These are phyloP conservation scores for Carcharodon carcharias DNA, from an alignment of 2,797 vertebrate genomes.

Conservation along the genomic window DNA sequence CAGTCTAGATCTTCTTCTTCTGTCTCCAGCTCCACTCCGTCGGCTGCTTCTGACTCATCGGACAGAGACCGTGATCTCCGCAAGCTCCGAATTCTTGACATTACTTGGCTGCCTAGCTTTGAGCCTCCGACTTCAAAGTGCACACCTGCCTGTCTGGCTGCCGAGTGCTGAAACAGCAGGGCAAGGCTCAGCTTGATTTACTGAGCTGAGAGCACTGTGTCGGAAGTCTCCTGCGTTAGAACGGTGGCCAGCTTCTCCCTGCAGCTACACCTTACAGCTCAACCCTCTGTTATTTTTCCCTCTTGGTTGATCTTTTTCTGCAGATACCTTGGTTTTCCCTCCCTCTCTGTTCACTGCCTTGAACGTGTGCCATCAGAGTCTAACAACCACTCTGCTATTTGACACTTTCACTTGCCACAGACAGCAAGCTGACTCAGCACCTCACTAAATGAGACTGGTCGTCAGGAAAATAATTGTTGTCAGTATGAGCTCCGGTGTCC, in stretches of 20 bases:
- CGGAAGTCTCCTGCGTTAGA: background rate
- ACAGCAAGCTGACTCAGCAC: background rate
- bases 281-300: background rate
- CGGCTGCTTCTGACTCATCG: slow-evolving; percentile 48
- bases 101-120: background rate
- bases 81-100: slow-evolving; percentile 41
- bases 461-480: background rate
- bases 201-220: background rate
- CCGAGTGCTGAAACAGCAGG: slow-evolving; percentile 34
- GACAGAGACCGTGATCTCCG: slow-evolving; percentile 45
- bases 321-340: background rate
- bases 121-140: background rate
- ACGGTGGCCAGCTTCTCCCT: slow-evolving; percentile 23
- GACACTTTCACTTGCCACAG: slow-evolving; percentile 15
- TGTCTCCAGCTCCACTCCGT: slow-evolving; percentile 48
- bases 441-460: background rate
- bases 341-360: background rate
- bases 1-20: slow-evolving; percentile 66
- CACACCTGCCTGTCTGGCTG: slow-evolving; percentile 12
- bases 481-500: background rate
- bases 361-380: background rate
- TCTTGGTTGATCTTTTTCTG: background rate
- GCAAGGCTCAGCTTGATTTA: background rate
- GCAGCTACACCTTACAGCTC: slow-evolving; percentile 2
- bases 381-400: slow-evolving; percentile 14